Evolutionary conservation across 2,797 vertebrate species (phyloP), one percentile per base, ranked within the genome.

Genomic region (Microtus californicus): DNA sequence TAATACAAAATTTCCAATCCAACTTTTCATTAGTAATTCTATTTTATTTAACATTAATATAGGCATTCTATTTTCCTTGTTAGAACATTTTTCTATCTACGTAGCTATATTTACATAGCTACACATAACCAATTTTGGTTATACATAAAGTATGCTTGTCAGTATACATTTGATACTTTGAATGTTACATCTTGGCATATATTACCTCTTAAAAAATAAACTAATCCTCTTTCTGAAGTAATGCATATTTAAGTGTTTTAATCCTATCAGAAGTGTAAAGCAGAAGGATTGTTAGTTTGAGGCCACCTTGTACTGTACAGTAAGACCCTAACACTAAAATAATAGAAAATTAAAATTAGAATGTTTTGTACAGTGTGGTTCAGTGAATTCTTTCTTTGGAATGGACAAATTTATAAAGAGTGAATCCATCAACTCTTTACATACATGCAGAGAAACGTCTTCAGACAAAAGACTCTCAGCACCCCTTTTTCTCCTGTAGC

Each of bases 181-280:
- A 78, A 79, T n/a, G 29, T 45, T 23, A 5, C 54, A 2, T 10
- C 19, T 61, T 43, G 31, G 56, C 69, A 6, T 34, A 0, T 69
- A 40, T 40, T 56, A 69, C 25, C 19, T 63, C 13, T 21, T 69
- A 2, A 77, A 91, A 78, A 40, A 34, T 31, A 77, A 65, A 82
- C 40, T 51, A 59, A 80, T 82, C 3, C 59, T 76, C 54, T 80
- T 78, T 78, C 29, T 90, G 48, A 92, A 92, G n/a, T 48, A 92
- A 82, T 29, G 6, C 6, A 6, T 43, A 59, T 34, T 65, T 83
- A 45, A 63, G 27, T 17, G 2, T 34, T 51, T 78, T 51, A 48
- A 51, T 34, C 15, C 15, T 78, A 51, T 34, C 29, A 34, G 29
- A 37, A 81, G 17, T 25, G 8, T 40, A 40, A 82, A n/a, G 78